Conservation (phyloP, 2,888 invertebrate species). For the Conchocele bisecta region DNA sequence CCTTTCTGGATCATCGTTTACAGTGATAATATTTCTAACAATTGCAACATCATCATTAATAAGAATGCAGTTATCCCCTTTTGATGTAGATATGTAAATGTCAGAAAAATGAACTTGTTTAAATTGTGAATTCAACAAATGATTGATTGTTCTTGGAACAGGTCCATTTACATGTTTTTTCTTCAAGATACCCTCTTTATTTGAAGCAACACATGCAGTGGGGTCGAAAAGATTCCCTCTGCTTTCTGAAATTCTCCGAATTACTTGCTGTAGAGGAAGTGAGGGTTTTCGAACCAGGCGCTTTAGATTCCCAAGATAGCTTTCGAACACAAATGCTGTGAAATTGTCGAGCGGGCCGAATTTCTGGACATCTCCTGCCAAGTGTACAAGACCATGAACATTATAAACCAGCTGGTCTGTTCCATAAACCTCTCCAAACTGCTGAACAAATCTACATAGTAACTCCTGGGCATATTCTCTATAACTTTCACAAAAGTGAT, state of each 20-base stretch:
- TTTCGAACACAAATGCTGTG: conserved; percentile 80
- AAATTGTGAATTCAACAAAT: no score
- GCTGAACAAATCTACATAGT: conserved; percentile 64
- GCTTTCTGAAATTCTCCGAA: conserved; percentile 43
- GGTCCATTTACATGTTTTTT: no score
- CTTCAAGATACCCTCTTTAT: no score
- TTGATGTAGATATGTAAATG: neutral
- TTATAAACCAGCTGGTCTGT: conserved; percentile 75
- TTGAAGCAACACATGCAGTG: no score
- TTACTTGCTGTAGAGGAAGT: conserved; percentile 38
- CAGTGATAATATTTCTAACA: neutral
- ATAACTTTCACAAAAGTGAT: conserved; percentile 47
- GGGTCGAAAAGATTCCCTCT: no score
- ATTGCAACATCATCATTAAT: conserved; percentile 1
- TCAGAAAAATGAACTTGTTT: neutral
- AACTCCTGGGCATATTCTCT: conserved; percentile 59
- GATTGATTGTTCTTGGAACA: no score
- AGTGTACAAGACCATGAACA: conserved; percentile 78
- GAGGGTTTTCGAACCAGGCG: conserved; percentile 32
- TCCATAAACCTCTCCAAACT: conserved; percentile 73
- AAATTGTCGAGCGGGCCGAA: conserved; percentile 75
- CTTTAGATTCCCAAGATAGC: conserved; percentile 65
- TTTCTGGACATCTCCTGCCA: conserved; percentile 75
- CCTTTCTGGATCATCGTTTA: neutral
- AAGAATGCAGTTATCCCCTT: neutral